Percentiles rank a stretch among this genome's conserved stretches.
These are phyloP conservation scores for Folsomia manolachei DNA, from an alignment of 2,888 invertebrate genomes.

Conservation along the genomic window DNA sequence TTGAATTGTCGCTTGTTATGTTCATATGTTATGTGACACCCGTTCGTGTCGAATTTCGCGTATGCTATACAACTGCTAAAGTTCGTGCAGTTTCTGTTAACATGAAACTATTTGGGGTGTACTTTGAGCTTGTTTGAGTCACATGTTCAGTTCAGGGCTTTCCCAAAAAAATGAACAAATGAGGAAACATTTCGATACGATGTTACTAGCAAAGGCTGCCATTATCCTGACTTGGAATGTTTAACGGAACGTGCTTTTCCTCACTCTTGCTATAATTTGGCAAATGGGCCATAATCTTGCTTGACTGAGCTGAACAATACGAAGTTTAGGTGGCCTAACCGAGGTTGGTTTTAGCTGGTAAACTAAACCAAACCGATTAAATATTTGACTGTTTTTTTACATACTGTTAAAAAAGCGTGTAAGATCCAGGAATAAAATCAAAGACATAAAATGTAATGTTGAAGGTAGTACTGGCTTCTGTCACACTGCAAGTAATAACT, in stretches of 20 bases:
- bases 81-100: too few species aligned
- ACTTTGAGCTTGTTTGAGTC: not conserved
- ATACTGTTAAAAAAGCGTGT: too few species aligned
- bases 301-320: too few species aligned
- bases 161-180: not conserved
- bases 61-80: too few species aligned
- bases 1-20: not conserved
- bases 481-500: too few species aligned
- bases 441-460: too few species aligned
- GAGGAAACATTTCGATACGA: slow-evolving; percentile 9
- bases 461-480: too few species aligned
- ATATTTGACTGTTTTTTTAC: too few species aligned
- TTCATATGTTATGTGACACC: not conserved
- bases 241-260: not conserved
- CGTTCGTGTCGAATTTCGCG: not conserved
- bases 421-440: too few species aligned
- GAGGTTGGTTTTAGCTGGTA: too few species aligned
- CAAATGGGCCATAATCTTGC: slow-evolving; percentile 7
- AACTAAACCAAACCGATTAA: too few species aligned
- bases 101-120: not conserved
- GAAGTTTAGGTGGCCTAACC: too few species aligned
- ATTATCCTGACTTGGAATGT: not conserved
- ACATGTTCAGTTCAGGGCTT: not conserved
- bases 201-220: not conserved
- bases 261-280: not conserved